Evolutionary conservation across 2,113 vertebrate species (phyloP).

Genomic region (Rattus rattus): DNA sequence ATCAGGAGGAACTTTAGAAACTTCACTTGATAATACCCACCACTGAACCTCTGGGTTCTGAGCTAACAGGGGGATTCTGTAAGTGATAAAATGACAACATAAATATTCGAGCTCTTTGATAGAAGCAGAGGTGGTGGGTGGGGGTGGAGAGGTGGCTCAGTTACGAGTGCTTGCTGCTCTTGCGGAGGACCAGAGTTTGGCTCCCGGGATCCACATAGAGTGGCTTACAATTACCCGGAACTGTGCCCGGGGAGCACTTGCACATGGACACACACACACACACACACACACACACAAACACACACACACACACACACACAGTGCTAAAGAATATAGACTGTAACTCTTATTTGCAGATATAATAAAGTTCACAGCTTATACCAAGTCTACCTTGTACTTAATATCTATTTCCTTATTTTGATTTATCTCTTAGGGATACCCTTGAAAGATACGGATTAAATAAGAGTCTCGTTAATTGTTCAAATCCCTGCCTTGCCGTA

Average conservation of each 20-base stretch:
- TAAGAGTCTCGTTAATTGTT: constrained; percentile 28
- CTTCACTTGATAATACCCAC: constrained; percentile 43
- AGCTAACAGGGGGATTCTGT: constrained; percentile 23
- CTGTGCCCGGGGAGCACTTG: neutral
- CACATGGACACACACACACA: too few relatives aligned
- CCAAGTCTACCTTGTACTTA: constrained; percentile 10
- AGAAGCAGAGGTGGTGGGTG: neutral
- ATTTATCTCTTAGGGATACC: constrained; percentile 40
- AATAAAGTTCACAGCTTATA: neutral
- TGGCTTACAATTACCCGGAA: too few relatives aligned
- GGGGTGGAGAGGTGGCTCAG: neutral
- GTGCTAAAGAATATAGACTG: neutral
- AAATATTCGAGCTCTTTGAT: neutral
- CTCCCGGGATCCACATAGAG: neutral
- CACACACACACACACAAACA: neutral
- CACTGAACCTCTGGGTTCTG: neutral
- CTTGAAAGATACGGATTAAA: constrained; percentile 50
- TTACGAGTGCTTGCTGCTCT: neutral
- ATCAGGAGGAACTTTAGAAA: constrained; percentile 24
- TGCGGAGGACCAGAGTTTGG: neutral
- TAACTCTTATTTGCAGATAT: neutral
- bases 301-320: neutral
- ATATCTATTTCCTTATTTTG: constrained; percentile 12
- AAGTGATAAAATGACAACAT: neutral
- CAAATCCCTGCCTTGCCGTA: neutral